A percentile compares a stretch with the other conserved stretches of the same genome.
These are phyloP conservation scores for Hiodon tergisus DNA, from an alignment of 2,113 vertebrate genomes.

Conservation along the genomic window DNA sequence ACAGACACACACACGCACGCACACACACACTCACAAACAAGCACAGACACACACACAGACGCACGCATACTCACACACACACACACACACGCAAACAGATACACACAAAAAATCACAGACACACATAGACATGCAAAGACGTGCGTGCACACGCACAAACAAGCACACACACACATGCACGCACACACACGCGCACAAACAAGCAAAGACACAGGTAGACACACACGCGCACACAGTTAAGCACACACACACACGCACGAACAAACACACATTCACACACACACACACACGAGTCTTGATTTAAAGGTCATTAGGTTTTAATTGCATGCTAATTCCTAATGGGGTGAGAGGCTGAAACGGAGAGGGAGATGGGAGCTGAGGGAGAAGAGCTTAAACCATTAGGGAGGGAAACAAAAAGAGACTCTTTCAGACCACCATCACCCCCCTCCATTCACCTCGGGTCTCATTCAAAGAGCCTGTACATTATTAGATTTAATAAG, in stretches of 20 bases:
- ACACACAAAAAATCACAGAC: too few species aligned
- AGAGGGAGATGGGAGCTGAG: constrained; percentile 8
- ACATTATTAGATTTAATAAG: constrained; percentile 64
- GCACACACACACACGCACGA: not conserved
- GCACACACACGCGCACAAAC: constrained; percentile 13
- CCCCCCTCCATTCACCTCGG: constrained; percentile 47
- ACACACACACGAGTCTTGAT: constrained; percentile 30
- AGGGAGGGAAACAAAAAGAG: constrained; percentile 30
- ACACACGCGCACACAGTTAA: not conserved
- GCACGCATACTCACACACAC: too few species aligned
- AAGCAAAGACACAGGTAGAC: not conserved
- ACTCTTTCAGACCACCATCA: constrained; percentile 37
- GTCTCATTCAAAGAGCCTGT: constrained; percentile 48
- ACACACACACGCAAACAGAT: too few species aligned
- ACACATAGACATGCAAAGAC: not conserved
- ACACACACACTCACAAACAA: too few species aligned
- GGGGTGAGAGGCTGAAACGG: constrained; percentile 31
- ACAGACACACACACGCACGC: too few species aligned
- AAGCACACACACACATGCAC: constrained; percentile 18
- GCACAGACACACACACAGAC: too few species aligned
- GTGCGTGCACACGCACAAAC: not conserved
- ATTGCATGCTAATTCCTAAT: constrained; percentile 50
- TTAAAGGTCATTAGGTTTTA: constrained; percentile 61
- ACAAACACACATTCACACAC: constrained; percentile 5
- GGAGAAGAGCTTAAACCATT: constrained; percentile 20